These are phyloP conservation scores for Orientallactaga sibirica DNA, from an alignment of 2,797 vertebrate genomes.

Conservation along the genomic window DNA sequence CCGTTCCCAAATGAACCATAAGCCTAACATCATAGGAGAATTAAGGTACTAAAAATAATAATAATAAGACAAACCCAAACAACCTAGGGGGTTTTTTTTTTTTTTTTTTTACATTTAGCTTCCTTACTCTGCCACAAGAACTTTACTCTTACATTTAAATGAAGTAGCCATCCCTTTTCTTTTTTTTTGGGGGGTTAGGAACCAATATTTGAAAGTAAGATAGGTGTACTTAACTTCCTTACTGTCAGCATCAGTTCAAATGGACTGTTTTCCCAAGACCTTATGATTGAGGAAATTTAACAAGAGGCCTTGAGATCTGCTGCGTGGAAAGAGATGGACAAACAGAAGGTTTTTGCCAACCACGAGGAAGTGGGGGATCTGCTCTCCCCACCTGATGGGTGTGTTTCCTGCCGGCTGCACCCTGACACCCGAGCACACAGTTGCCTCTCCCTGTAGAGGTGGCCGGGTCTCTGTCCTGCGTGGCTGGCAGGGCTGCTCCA, in stretches of 20 bases:
- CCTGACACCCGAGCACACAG: not conserved
- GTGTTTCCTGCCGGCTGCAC: not conserved
- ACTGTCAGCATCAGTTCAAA: not conserved
- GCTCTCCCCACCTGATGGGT: not conserved
- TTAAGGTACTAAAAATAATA: not conserved
- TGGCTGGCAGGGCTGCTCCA: conserved; percentile 58
- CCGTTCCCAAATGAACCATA: not conserved
- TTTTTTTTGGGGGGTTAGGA: not conserved
- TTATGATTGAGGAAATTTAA: not conserved
- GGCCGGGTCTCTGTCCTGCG: not conserved
- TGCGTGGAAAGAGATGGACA: conserved; percentile 39
- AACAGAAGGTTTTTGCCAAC: conserved; percentile 12
- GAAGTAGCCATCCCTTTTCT: not conserved
- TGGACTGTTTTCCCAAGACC: conserved; percentile 25
- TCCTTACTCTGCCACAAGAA: conserved; percentile 20
- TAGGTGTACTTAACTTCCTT: conserved; percentile 5
- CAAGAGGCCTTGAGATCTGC: conserved; percentile 19
- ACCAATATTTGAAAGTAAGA: not conserved
- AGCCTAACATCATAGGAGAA: conserved; percentile 10
- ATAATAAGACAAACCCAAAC: not conserved
- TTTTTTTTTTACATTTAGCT: not conserved
- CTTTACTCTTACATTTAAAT: not conserved
- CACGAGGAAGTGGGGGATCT: not conserved
- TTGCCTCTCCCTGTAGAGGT: not conserved
- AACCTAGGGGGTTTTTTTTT: not conserved